phyloP scores from a whole-genome alignment of 2,797 vertebrate genomes.

The Heliangelus exortis region DNA sequence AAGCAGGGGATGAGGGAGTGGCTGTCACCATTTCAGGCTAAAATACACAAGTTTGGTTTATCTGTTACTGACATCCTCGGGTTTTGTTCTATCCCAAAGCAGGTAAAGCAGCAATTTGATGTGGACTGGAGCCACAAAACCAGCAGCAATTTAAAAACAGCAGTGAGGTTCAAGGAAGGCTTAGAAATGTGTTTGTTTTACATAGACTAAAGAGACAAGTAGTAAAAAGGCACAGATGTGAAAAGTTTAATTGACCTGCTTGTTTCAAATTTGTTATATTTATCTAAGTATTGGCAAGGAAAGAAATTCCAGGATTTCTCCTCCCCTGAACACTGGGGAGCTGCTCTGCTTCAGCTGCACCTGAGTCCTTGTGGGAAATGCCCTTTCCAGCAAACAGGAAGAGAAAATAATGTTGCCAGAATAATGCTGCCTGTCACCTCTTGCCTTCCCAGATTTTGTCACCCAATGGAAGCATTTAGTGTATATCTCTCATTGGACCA shows the following conservation, averaged over 20 bases:
- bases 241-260: neutral
- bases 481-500: neutral
- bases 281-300: neutral
- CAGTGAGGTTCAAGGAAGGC: neutral
- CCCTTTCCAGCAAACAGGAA: neutral
- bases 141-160: neutral
- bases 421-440: neutral
- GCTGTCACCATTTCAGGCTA: neutral
- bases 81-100: neutral
- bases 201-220: neutral
- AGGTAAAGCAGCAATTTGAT: neutral
- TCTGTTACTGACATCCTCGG: accelerated
- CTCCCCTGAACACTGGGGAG: neutral
- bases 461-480: neutral
- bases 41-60: neutral
- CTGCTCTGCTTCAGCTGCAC: neutral
- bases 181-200: neutral
- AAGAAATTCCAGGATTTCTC: neutral
- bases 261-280: neutral
- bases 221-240: neutral
- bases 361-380: neutral
- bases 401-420: neutral
- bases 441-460: neutral
- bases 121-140: neutral
- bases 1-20: neutral